Conservation (phyloP, 1,140 invertebrate species). For the Pogonomyrmex barbatus region DNA sequence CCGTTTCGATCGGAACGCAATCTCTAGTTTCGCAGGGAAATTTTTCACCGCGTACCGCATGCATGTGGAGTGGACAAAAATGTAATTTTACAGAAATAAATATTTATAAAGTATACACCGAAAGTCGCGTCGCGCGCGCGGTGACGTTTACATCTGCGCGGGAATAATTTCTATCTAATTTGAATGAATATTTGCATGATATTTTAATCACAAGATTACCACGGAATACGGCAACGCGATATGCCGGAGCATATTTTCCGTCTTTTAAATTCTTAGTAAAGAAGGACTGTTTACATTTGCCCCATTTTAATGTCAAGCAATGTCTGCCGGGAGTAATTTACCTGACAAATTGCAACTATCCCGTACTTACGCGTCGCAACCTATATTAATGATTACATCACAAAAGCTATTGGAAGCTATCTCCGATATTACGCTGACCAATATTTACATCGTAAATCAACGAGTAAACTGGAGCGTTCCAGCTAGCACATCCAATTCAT, state of each 20-base stretch:
- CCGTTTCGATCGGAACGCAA: conserved; percentile 28
- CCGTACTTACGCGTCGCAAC: background rate
- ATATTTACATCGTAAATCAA: conserved; percentile 61
- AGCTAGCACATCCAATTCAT: conserved; percentile 15
- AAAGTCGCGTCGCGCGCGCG: background rate
- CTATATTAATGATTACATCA: conserved; percentile 44
- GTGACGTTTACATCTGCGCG: conserved; percentile 32
- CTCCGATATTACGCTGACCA: conserved; percentile 40
- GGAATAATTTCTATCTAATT: conserved; percentile 54
- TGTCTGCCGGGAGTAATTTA: conserved; percentile 37
- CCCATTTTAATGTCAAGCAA: conserved; percentile 33
- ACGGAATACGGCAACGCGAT: background rate
- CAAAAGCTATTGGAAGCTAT: conserved; percentile 49
- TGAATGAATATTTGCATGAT: conserved; percentile 53
- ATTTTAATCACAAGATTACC: conserved; percentile 5
- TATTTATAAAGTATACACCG: conserved; percentile 39
- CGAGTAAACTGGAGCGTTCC: conserved; percentile 31
- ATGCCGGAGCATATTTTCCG: conserved; percentile 6
- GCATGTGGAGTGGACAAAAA: background rate
- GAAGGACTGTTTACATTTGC: background rate
- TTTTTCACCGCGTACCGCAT: conserved; percentile 4
- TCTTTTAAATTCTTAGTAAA: conserved; percentile 35
- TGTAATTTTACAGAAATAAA: conserved; percentile 33
- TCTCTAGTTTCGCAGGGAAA: background rate
- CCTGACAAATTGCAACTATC: conserved; percentile 39